Conservation (phyloP, 2,797 vertebrate genomes). For the Helarctos malayanus region DNA sequence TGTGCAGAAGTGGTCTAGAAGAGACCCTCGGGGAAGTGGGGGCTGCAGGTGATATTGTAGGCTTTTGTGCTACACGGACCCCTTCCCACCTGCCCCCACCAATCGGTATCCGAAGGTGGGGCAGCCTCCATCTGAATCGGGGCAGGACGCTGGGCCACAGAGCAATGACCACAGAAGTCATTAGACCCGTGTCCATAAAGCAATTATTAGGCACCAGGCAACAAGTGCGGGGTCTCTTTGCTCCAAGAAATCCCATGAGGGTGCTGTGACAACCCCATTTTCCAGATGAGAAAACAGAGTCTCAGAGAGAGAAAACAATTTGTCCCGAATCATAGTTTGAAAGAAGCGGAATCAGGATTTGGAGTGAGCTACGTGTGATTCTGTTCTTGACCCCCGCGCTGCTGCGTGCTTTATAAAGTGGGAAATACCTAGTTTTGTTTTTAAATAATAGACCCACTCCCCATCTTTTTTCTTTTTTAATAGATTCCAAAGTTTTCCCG, state of each 20-base stretch:
- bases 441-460: neutral
- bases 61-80: neutral
- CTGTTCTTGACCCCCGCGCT: fast-evolving
- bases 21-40: neutral
- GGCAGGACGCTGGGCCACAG: neutral
- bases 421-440: neutral
- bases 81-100: fast-evolving
- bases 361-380: neutral
- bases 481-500: neutral
- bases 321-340: neutral
- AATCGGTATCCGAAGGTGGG: too few species aligned
- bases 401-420: neutral
- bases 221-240: neutral
- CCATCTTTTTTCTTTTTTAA: fast-evolving
- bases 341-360: neutral
- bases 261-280: too few species aligned
- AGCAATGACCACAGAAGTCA: fast-evolving
- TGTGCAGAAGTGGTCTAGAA: neutral
- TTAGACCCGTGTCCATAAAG: fast-evolving
- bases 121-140: fast-evolving
- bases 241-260: neutral
- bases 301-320: neutral
- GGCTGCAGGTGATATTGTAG: neutral
- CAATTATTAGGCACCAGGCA: fast-evolving
- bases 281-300: neutral